Conservation (phyloP, 2,113 vertebrate species). For the Tetraodon nigroviridis region DNA sequence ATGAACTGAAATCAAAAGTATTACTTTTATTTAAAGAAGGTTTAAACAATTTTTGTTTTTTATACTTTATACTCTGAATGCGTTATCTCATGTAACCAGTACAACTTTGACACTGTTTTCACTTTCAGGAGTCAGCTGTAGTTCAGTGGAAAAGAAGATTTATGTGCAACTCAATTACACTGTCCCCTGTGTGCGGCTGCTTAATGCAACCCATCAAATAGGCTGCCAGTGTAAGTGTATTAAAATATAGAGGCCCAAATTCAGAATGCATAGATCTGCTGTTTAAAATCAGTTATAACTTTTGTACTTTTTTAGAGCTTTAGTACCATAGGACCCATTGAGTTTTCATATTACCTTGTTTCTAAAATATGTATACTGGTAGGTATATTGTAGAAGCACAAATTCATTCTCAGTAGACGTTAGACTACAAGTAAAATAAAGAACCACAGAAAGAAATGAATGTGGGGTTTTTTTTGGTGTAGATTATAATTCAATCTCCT, state of each 20-base stretch:
- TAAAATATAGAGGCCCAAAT: background rate
- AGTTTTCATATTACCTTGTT: no score
- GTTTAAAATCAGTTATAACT: no score
- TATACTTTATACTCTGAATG: background rate
- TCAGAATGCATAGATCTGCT: no score
- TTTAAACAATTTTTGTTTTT: background rate
- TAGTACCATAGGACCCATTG: no score
- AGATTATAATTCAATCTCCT: background rate
- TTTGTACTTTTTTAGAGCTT: no score
- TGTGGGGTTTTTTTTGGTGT: no score
- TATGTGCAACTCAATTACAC: slow-evolving; percentile 86
- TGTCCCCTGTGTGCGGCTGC: slow-evolving; percentile 85
- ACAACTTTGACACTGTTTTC: background rate
- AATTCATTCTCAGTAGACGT: background rate
- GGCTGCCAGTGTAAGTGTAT: slow-evolving; percentile 95
- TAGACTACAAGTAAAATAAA: background rate
- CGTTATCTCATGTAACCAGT: background rate
- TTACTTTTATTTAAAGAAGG: background rate
- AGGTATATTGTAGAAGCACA: no score
- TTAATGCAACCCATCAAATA: slow-evolving; percentile 94
- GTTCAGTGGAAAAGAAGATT: slow-evolving; percentile 90
- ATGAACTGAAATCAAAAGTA: background rate
- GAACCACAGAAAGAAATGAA: no score
- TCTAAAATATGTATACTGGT: no score
- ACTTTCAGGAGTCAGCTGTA: slow-evolving; percentile 65